A percentile compares a stretch with the other conserved stretches of the same genome.
Conservation (phyloP, 2,113 vertebrate species). For the Barbus barbus region DNA sequence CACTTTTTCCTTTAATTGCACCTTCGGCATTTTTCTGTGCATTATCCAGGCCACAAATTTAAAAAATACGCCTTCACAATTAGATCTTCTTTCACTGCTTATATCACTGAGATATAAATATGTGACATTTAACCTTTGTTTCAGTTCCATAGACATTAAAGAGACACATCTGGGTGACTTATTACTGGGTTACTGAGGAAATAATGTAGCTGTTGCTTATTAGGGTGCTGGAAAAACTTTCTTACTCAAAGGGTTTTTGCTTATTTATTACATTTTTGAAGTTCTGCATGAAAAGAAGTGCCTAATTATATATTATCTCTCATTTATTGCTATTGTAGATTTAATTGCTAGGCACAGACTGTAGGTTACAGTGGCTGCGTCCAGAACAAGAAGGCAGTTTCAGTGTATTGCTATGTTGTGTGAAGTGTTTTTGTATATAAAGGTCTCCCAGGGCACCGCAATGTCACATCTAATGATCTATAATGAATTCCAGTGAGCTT, state of each 20-base stretch:
- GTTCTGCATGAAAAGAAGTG: background rate
- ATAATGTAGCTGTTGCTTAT: conserved; percentile 3
- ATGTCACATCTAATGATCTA: background rate
- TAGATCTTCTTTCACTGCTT: background rate
- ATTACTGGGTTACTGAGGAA: background rate
- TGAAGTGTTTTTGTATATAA: background rate
- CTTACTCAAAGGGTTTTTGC: background rate
- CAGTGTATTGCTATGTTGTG: background rate
- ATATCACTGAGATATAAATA: background rate
- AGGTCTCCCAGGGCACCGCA: background rate
- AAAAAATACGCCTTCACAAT: background rate
- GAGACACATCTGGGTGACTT: background rate
- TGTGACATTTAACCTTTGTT: conserved; percentile 20
- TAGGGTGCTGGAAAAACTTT: background rate
- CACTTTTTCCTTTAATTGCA: conserved; percentile 31
- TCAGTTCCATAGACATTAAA: background rate
- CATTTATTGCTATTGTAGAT: conserved; percentile 23
- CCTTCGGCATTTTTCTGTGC: conserved; percentile 6
- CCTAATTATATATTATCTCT: background rate
- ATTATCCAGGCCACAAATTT: background rate
- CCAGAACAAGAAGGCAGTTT: background rate
- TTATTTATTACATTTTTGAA: background rate
- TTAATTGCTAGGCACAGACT: conserved; percentile 13
- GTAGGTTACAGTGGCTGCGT: background rate
- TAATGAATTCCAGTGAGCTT: background rate